Conservation (phyloP, 2,113 vertebrate species). For the Argyrosomus japonicus region DNA sequence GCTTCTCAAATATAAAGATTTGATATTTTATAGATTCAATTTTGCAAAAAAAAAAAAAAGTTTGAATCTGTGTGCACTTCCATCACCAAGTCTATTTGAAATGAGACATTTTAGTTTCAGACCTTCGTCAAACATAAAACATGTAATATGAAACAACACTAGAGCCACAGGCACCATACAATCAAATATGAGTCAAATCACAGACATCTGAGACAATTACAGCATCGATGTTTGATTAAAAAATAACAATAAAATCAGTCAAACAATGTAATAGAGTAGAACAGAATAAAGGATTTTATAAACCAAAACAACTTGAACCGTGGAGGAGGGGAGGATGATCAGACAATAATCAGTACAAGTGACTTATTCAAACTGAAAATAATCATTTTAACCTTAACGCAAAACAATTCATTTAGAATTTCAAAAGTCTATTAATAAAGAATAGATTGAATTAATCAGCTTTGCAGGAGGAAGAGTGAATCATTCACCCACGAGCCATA, state of each 20-base stretch:
- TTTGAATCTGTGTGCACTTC: neutral
- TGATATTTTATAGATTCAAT: neutral
- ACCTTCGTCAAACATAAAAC: neutral
- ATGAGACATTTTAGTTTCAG: neutral
- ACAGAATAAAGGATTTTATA: neutral
- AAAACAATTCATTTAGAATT: neutral
- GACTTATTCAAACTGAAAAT: slow-evolving; percentile 4
- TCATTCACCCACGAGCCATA: neutral
- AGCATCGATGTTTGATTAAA: neutral
- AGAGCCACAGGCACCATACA: neutral
- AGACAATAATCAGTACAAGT: neutral
- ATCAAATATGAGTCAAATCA: neutral
- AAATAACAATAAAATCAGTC: neutral
- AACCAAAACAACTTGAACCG: neutral
- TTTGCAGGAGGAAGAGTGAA: neutral
- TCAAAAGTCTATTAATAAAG: neutral
- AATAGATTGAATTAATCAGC: neutral
- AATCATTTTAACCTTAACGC: neutral
- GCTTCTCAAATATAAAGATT: neutral
- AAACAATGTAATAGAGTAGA: neutral
- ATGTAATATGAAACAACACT: neutral
- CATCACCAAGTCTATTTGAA: neutral
- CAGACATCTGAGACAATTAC: neutral
- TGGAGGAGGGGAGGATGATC: neutral
- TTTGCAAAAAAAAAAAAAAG: neutral